These are phyloP conservation scores for Atta texana DNA, from an alignment of 1,140 invertebrate genomes.

Conservation along the genomic window DNA sequence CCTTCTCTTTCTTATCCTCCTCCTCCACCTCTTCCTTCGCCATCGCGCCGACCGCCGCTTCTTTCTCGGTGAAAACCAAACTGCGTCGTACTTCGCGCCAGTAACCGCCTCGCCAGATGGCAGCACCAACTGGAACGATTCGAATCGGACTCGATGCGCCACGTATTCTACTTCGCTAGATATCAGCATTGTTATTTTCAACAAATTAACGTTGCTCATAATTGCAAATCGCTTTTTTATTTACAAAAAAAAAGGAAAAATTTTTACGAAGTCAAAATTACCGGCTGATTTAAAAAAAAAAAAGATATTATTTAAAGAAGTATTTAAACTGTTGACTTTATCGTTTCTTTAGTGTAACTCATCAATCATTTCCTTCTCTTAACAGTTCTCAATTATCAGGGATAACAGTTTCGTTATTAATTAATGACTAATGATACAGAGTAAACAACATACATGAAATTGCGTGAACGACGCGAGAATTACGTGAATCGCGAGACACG, in stretches of 20 bases:
- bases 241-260: neutral
- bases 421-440: conserved; percentile 33
- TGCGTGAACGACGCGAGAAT: conserved; percentile 37
- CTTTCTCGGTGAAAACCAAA: conserved; percentile 78
- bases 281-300: neutral
- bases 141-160: neutral
- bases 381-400: neutral
- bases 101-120: conserved; percentile 76
- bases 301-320: neutral
- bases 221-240: neutral
- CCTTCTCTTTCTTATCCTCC: neutral
- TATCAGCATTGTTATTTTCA: neutral
- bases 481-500: conserved; percentile 31
- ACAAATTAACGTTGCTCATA: neutral
- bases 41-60: conserved; percentile 72
- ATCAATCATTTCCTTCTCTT: neutral
- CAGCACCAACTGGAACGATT: conserved; percentile 77
- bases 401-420: conserved; percentile 3
- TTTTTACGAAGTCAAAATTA: neutral
- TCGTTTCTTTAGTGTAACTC: neutral
- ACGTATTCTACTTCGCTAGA: neutral
- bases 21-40: neutral
- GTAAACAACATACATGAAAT: conserved; percentile 25
- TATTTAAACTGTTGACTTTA: neutral
- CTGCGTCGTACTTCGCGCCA: conserved; percentile 62